Conservation (phyloP, 2,888 invertebrate genomes). For the Toxonevra muliebris region DNA sequence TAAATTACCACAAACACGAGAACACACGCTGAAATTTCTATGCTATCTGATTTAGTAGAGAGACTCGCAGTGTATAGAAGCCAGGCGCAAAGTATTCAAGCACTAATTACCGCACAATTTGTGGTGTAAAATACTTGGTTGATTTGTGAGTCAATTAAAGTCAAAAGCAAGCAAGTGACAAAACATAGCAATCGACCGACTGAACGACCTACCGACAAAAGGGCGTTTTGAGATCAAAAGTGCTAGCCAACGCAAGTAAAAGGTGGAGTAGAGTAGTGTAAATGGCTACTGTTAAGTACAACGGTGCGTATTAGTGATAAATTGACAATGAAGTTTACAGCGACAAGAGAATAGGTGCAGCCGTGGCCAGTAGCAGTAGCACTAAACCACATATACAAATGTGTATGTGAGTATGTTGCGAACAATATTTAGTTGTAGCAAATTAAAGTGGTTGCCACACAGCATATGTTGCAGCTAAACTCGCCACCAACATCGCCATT, state of each 20-base stretch:
- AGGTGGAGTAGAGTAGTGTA: neutral
- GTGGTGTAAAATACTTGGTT: conserved; percentile 58
- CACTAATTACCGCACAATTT: conserved; percentile 56
- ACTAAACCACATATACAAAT: too few species aligned
- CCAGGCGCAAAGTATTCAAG: conserved; percentile 23
- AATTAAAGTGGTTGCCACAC: conserved; percentile 56
- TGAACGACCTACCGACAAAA: too few species aligned
- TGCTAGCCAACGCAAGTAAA: neutral
- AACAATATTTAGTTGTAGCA: conserved; percentile 43
- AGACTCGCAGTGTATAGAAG: conserved; percentile 15
- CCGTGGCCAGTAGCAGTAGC: too few species aligned
- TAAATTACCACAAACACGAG: conserved; percentile 54
- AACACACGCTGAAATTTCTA: conserved; percentile 36
- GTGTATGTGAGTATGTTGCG: too few species aligned
- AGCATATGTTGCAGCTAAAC: too few species aligned
- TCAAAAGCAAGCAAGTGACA: conserved; percentile 54
- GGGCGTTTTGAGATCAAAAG: too few species aligned
- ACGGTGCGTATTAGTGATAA: conserved; percentile 14
- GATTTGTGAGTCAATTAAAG: conserved; percentile 64
- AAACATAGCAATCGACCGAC: too few species aligned
- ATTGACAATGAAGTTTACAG: neutral
- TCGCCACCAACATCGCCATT: too few species aligned
- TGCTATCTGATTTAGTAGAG: too few species aligned
- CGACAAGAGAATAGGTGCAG: neutral
- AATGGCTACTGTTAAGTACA: conserved; percentile 2